Base-by-base conservation (phyloP, 2,888 invertebrate genomes). In the Rhogogaster chlorosoma region DNA sequence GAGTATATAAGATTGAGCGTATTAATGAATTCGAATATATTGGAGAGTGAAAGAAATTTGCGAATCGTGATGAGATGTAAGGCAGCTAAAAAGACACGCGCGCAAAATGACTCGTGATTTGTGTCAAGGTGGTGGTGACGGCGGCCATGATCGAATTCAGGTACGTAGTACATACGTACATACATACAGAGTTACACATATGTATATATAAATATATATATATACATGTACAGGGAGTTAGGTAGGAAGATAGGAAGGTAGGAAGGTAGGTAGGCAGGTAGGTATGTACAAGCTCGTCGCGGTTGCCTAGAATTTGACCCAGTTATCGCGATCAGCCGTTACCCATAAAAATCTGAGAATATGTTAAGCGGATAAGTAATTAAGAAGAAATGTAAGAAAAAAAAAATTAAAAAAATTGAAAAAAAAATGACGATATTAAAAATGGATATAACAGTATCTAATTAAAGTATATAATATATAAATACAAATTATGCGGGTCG, bases 41-140 rank as follows among this genome's bases (percentile, higher is more conserved):
- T n/a, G 49, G 38, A 49, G 29, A 53, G 29, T 45, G 38, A 32
- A 32, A 77, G 53, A 77, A 77, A 77, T 77, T 77, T 49, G 53
- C 77, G 49, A 53, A 49, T 53, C 22, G 77, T 53, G 29, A 49
- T 53, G 29, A 49, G 45, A 26, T 22, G 29, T 49, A 1, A 18
- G 45, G 26, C 1, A 29, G 22, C 26, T 9, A 18, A 12, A 45
- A 15, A 18, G 18, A 77, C 77, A 53, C 77, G 77, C 77, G 77
- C 53, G 70, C 36, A 71, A 78, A 75, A 75, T 82, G 45, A 75
- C 53, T 71, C 53, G 85, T 83, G 85, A 92, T 91, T 88, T 90
- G 90, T 92, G 92, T 92, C 92, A 93, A 92, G 92, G 92, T 92
- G 90, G 91, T 90, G 91, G 88, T 88, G 84, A 88, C 85, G 85